Evolutionary conservation across 2,113 vertebrate species (phyloP), one percentile per base, ranked within the genome.

Genomic region (Sardina pilchardus): DNA sequence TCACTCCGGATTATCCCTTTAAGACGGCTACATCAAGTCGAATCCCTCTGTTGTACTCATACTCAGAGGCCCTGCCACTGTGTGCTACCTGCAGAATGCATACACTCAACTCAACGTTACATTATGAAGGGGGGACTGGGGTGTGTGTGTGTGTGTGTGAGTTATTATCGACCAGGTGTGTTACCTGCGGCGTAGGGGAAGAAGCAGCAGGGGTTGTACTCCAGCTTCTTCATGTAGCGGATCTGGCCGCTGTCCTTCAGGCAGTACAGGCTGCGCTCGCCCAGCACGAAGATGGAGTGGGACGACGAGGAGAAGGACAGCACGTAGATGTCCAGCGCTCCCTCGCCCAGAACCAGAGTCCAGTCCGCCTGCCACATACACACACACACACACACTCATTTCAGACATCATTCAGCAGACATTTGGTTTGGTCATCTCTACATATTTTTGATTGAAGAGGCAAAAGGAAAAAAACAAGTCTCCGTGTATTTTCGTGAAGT

Each of bases 151-250:
- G 84, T 82, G 78, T 42, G 50, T 36, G 19, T 16, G 48, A 44
- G 48, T 30, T 47, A 39, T n/a, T 83, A 56, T 86, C 45, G 4
- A 4, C 10, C 45, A 14, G 9, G 43, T 36, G 26, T 43, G 67
- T 88, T 90, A 95, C 95, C 97, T 95, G 97, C 97, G 88, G 95
- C 91, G 44, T 99, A 99, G 3, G 98, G 98, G 84, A 99, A 93
- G 92, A 99, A 99, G 93, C 97, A 98, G 93, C 98, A 97, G 4
- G 98, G 97, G 90, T 92, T 99, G 93, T 94, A 97, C 90, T 99
- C 97, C 85, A 99, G 95, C 85, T 99, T 99, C 94, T 99, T 99
- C 97, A 99, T 99, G 93, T 97, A 99, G 83, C 96, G 96, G 89
- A 99, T 97, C 90, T 98, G 97, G 0, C 97, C 98, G 17, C 97